Evolutionary conservation across 2,888 invertebrate genomes (phyloP).

Genomic region (Orthosia cruda): DNA sequence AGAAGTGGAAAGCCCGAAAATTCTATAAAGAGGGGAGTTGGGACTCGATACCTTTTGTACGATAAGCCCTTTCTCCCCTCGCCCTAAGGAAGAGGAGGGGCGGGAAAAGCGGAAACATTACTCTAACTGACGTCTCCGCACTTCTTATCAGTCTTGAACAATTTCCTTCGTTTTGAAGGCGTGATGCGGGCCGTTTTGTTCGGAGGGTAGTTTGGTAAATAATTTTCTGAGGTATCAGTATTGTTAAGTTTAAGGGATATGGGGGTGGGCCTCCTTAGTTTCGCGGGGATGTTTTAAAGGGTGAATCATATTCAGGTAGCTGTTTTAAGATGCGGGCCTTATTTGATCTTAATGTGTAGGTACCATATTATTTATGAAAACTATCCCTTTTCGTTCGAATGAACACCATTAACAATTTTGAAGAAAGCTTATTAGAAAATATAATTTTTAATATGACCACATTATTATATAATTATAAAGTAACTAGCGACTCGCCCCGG

Average conservation of each 20-base stretch:
- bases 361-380: neutral
- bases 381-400: neutral
- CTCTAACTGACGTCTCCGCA: conserved; percentile 87
- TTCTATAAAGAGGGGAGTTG: conserved; percentile 89
- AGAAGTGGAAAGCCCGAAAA: conserved; percentile 85
- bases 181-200: conserved; percentile 77
- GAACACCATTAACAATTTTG: too few relatives aligned
- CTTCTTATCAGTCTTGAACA: conserved; percentile 88
- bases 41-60: conserved; percentile 88
- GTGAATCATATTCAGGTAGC: conserved; percentile 51
- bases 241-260: conserved; percentile 58
- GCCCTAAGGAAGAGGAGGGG: conserved; percentile 67
- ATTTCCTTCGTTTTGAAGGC: conserved; percentile 84
- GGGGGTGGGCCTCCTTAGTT: conserved; percentile 27
- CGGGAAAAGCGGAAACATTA: conserved; percentile 84
- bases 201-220: conserved; percentile 65
- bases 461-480: too few relatives aligned
- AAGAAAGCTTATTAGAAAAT: too few relatives aligned
- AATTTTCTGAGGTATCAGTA: conserved; percentile 60
- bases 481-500: too few relatives aligned
- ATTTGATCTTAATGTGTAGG: neutral
- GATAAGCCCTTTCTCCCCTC: conserved; percentile 86
- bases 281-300: conserved; percentile 34
- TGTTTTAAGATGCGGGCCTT: conserved; percentile 36
- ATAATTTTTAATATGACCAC: too few relatives aligned